phyloP scores from a whole-genome alignment of 2,888 invertebrate species.

The Drosophila multiciliata region DNA sequence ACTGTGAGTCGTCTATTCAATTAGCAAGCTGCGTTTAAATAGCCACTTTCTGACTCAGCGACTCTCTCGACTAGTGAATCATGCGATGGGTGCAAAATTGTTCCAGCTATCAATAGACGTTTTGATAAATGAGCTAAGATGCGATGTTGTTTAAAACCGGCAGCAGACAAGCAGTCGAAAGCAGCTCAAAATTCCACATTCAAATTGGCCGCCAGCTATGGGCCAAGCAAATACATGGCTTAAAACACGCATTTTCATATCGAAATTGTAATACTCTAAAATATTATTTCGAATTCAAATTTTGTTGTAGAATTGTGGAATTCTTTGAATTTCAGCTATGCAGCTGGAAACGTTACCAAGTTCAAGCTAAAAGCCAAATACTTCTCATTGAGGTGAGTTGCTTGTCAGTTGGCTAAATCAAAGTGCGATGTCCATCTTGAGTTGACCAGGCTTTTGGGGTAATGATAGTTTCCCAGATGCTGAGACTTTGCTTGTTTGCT shows the following conservation, averaged over 20 bases:
- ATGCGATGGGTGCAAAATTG: slow-evolving; percentile 55
- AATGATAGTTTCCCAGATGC: slow-evolving; percentile 66
- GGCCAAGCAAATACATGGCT: slow-evolving; percentile 70
- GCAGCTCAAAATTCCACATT: slow-evolving; percentile 71
- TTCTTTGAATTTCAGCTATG: not conserved
- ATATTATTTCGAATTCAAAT: not conserved
- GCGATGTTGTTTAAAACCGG: slow-evolving; percentile 41
- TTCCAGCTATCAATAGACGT: slow-evolving; percentile 70
- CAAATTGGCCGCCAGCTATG: slow-evolving; percentile 75
- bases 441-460: slow-evolving; percentile 50
- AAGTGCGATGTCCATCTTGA: slow-evolving; percentile 56
- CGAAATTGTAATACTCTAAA: slow-evolving; percentile 51
- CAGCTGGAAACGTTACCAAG: not conserved
- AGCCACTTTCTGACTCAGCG: slow-evolving; percentile 45
- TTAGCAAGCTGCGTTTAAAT: slow-evolving; percentile 56
- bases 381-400: not conserved
- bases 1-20: slow-evolving; percentile 48
- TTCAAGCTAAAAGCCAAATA: not conserved
- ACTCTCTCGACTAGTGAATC: slow-evolving; percentile 52
- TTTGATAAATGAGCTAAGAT: slow-evolving; percentile 75
- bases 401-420: slow-evolving; percentile 42
- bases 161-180: slow-evolving; percentile 42
- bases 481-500: slow-evolving; percentile 71
- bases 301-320: not conserved
- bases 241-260: slow-evolving; percentile 14